phyloP scores from a whole-genome alignment of 2,888 invertebrate species.

The Ctenicera cuprea region DNA sequence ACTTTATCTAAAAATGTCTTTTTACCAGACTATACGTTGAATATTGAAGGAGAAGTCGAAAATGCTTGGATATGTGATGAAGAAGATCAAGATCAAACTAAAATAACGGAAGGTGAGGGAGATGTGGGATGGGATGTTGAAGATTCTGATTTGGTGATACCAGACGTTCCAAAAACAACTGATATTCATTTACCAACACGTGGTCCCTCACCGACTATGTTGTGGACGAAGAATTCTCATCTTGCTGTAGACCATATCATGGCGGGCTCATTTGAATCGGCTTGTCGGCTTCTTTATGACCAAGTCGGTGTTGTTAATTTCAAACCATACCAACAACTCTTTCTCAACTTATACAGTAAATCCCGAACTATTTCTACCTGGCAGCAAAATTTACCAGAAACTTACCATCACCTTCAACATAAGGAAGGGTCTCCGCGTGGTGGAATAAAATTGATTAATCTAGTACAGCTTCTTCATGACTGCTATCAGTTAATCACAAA shows the following conservation, averaged over 20 bases:
- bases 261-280: conserved; percentile 95
- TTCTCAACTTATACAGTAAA: conserved; percentile 85
- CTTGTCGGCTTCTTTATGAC: conserved; percentile 83
- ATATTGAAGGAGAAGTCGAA: neutral
- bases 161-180: conserved; percentile 79
- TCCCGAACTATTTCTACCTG: conserved; percentile 87
- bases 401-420: conserved; percentile 87
- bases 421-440: conserved; percentile 88
- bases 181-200: conserved; percentile 92
- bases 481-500: conserved; percentile 97
- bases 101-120: conserved; percentile 60
- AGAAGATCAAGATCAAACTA: neutral
- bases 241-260: conserved; percentile 93
- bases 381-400: conserved; percentile 85
- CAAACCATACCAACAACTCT: conserved; percentile 86
- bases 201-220: conserved; percentile 80
- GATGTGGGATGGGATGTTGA: conserved; percentile 98
- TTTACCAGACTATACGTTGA: conserved; percentile 70
- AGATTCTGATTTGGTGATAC: conserved; percentile 95
- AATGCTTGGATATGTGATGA: conserved; percentile 61
- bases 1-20: conserved; percentile 72
- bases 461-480: conserved; percentile 91
- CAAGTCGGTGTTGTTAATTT: conserved; percentile 91
- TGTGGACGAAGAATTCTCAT: conserved; percentile 91
- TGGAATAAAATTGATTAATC: conserved; percentile 85